These are phyloP conservation scores for Seriola aureovittata DNA, from an alignment of 2,113 vertebrate genomes.

Conservation along the genomic window DNA sequence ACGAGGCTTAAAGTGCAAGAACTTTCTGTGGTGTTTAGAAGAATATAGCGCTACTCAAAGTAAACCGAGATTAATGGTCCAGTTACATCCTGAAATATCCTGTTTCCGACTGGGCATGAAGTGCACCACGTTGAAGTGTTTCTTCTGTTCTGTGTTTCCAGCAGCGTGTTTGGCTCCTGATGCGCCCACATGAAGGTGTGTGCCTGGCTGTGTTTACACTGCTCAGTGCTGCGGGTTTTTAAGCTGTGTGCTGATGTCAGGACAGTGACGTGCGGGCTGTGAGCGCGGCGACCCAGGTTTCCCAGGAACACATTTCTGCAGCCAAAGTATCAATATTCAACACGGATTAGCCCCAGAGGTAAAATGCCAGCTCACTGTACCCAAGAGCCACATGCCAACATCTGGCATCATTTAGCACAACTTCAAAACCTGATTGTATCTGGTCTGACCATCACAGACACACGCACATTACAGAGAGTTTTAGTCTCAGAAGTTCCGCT, in stretches of 20 bases:
- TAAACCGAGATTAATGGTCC: not conserved
- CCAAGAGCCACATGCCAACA: not conserved
- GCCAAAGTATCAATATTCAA: not conserved
- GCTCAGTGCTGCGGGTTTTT: slow-evolving; percentile 60
- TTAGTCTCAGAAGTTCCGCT: not conserved
- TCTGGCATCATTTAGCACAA: not conserved
- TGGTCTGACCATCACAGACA: not conserved
- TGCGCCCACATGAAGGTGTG: slow-evolving; percentile 37
- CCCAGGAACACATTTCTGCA: slow-evolving; percentile 37
- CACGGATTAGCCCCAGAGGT: not conserved
- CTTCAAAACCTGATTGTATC: not conserved
- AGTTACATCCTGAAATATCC: not conserved
- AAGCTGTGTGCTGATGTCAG: slow-evolving; percentile 74
- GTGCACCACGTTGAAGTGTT: not conserved
- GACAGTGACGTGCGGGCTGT: slow-evolving; percentile 63
- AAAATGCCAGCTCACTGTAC: not conserved
- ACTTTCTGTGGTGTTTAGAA: not conserved
- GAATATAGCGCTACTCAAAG: not conserved
- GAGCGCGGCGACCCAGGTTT: slow-evolving; percentile 15
- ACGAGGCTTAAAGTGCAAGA: not conserved
- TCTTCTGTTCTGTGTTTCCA: not conserved
- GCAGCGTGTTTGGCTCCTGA: not conserved
- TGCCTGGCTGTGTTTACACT: slow-evolving; percentile 39
- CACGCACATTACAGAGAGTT: not conserved
- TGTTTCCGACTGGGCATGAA: not conserved